Conservation (phyloP, 2,888 invertebrate genomes). For the Tanytarsus gracilentus region DNA sequence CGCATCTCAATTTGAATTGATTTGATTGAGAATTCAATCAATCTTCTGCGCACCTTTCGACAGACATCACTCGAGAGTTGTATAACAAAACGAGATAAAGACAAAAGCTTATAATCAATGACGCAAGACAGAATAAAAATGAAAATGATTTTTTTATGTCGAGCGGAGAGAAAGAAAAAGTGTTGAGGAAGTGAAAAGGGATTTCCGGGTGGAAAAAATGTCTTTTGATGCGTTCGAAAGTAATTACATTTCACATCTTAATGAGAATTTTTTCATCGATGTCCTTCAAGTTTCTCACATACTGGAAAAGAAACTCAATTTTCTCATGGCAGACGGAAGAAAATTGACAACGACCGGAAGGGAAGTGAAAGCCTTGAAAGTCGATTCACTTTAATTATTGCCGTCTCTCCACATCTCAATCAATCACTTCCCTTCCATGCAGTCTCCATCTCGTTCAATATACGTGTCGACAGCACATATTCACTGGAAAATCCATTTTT, state of each 20-base stretch:
- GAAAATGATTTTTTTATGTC: too few species aligned
- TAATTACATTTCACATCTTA: constrained; percentile 24
- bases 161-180: not conserved
- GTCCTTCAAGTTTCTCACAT: too few species aligned
- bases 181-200: not conserved
- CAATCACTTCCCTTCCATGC: too few species aligned
- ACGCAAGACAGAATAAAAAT: not conserved
- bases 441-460: too few species aligned
- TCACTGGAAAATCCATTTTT: too few species aligned
- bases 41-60: not conserved
- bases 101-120: not conserved
- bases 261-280: constrained; percentile 21
- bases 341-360: not conserved
- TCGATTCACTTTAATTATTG: constrained; percentile 25
- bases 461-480: constrained; percentile 9
- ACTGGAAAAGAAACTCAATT: not conserved
- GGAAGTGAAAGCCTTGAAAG: not conserved
- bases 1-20: too few species aligned
- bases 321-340: not conserved
- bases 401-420: constrained; percentile 11
- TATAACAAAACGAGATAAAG: too few species aligned
- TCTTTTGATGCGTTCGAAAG: constrained; percentile 16
- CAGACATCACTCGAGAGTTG: too few species aligned
- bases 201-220: not conserved
- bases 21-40: not conserved